Percentiles rank a stretch among this genome's conserved stretches.
These are phyloP conservation scores for Chrysogorgia sp. DNA, from an alignment of 92 coral and sea anemone species.

Conservation along the genomic window DNA sequence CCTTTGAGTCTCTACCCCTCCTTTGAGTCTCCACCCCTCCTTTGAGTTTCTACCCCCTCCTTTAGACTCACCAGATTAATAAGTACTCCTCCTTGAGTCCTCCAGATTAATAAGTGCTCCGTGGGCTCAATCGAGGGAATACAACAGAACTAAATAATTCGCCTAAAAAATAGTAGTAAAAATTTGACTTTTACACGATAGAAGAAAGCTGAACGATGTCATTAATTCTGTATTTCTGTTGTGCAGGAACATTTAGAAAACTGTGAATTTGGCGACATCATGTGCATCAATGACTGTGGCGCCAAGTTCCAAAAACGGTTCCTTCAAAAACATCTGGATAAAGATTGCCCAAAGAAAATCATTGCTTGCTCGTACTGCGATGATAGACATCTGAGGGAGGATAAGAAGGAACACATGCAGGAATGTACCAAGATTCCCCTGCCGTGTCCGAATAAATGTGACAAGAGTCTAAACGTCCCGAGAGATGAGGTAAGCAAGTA, in stretches of 20 bases:
- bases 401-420: conserved; percentile 72
- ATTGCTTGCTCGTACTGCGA: conserved; percentile 68
- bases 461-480: conserved; percentile 74
- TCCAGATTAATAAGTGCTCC: too few relatives aligned
- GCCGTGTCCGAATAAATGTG: conserved; percentile 89
- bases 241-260: conserved; percentile 69
- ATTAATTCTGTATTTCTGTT: not conserved
- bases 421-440: conserved; percentile 81
- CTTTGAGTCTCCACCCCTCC: too few relatives aligned
- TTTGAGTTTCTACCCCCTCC: too few relatives aligned
- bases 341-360: conserved; percentile 69
- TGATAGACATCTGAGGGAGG: conserved; percentile 65
- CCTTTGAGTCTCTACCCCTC: too few relatives aligned
- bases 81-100: too few relatives aligned
- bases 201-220: too few relatives aligned
- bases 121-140: too few relatives aligned
- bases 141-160: too few relatives aligned
- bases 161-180: too few relatives aligned
- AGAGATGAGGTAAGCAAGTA: conserved; percentile 69
- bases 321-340: conserved; percentile 64
- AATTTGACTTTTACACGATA: too few relatives aligned
- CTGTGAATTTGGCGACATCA: conserved; percentile 59
- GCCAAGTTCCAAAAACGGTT: conserved; percentile 70
- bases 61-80: too few relatives aligned
- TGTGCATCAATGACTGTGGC: conserved; percentile 75